Conservation (phyloP, 2,113 vertebrate genomes). For the Spilogale gracilis region DNA sequence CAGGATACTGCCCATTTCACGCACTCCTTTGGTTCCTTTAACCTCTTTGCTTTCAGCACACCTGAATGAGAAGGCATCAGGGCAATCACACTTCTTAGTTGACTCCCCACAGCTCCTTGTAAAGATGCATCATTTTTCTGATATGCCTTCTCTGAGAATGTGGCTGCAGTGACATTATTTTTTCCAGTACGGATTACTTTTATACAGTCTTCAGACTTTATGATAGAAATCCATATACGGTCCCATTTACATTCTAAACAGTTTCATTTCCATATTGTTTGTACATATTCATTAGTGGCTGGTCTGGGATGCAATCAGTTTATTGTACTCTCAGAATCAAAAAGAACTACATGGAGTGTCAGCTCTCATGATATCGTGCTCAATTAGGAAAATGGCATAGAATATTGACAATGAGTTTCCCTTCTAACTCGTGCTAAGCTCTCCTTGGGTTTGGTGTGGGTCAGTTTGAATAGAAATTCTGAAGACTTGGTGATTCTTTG, state of each 20-base stretch:
- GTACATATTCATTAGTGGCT: conserved; percentile 71
- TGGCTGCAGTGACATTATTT: neutral
- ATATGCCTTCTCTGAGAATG: neutral
- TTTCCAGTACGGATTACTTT: conserved; percentile 55
- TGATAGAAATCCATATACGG: conserved; percentile 69
- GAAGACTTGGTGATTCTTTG: neutral
- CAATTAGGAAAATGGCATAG: conserved; percentile 42
- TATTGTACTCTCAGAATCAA: conserved; percentile 76
- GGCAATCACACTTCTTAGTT: neutral
- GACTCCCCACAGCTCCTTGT: neutral
- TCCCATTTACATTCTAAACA: conserved; percentile 62
- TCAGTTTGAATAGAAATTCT: neutral
- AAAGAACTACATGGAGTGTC: conserved; percentile 43
- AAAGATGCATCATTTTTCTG: neutral
- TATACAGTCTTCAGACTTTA: conserved; percentile 68
- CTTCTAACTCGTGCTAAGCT: neutral
- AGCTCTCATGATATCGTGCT: conserved; percentile 46
- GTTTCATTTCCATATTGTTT: conserved; percentile 72
- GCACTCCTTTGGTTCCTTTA: neutral
- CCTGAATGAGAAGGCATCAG: neutral
- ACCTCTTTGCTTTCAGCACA: neutral
- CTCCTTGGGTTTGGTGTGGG: neutral
- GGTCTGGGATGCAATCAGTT: conserved; percentile 67
- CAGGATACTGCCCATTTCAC: neutral
- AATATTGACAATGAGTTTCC: conserved; percentile 40